Conservation (phyloP, 2,797 vertebrate genomes). For the Galaxias olidus region DNA sequence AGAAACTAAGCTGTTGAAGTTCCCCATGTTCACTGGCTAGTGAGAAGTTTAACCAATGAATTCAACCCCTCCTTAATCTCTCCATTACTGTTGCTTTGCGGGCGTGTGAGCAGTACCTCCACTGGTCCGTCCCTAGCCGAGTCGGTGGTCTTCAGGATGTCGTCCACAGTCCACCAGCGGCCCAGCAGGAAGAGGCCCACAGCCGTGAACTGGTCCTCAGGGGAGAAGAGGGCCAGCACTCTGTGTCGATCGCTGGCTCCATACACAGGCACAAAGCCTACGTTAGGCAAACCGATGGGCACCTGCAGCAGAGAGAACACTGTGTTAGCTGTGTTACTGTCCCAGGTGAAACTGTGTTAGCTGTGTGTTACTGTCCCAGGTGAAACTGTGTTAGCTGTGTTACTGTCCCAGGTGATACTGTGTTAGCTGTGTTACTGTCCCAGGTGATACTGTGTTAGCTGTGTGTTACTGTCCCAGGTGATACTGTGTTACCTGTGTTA, state of each 20-base stretch:
- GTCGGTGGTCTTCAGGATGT: slow-evolving; percentile 81
- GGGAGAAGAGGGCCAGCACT: slow-evolving; percentile 85
- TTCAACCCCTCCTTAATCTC: too few relatives aligned
- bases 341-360: too few relatives aligned
- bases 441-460: background rate
- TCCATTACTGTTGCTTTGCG: too few relatives aligned
- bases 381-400: too few relatives aligned
- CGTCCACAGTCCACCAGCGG: slow-evolving; percentile 86
- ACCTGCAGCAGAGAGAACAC: slow-evolving; percentile 33
- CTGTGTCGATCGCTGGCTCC: slow-evolving; percentile 76
- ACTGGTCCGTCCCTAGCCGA: slow-evolving; percentile 75
- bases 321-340: too few relatives aligned
- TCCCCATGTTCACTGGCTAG: too few relatives aligned
- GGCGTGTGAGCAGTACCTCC: slow-evolving; percentile 67
- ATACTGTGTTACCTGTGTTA: slow-evolving; percentile 78
- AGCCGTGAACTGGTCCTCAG: slow-evolving; percentile 74
- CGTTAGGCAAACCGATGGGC: slow-evolving; percentile 73
- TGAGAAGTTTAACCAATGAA: too few relatives aligned
- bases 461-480: too few relatives aligned
- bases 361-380: too few relatives aligned
- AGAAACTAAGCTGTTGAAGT: too few relatives aligned
- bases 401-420: background rate
- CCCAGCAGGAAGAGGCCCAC: slow-evolving; percentile 85
- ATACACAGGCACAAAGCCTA: slow-evolving; percentile 83
- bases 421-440: background rate